Evolutionary conservation across 1,140 invertebrate species (phyloP).

Genomic region (Hyphantria cunea): DNA sequence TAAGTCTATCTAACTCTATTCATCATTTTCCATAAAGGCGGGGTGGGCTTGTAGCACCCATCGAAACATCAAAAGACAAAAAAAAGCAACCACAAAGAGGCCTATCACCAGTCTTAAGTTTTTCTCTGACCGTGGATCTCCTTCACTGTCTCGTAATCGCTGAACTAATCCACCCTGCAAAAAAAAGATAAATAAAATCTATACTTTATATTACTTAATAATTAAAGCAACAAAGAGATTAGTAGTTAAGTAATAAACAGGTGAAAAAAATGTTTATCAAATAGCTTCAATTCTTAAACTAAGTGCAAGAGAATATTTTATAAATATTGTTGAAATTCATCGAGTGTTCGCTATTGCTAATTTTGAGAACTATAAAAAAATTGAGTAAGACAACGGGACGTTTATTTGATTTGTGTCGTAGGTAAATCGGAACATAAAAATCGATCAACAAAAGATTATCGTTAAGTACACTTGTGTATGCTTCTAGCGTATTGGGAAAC

Average conservation of each 20-base stretch:
- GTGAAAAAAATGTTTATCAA: no score
- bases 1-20: conserved; percentile 7
- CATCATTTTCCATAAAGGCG: conserved; percentile 37
- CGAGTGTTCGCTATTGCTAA: no score
- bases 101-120: conserved; percentile 64
- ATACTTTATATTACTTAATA: background rate
- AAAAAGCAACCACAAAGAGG: conserved; percentile 61
- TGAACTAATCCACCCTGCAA: conserved; percentile 70
- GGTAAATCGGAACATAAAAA: no score
- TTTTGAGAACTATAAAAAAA: no score
- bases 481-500: no score
- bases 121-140: conserved; percentile 68
- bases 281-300: no score
- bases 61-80: conserved; percentile 57
- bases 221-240: background rate
- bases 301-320: no score
- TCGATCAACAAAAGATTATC: no score
- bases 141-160: conserved; percentile 60
- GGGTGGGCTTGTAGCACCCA: conserved; percentile 63
- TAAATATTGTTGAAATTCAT: no score
- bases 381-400: no score
- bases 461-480: no score
- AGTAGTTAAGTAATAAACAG: background rate
- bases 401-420: no score
- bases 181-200: conserved; percentile 3